phyloP scores from a whole-genome alignment of 1,140 invertebrate species.

The Heliconius himera region DNA sequence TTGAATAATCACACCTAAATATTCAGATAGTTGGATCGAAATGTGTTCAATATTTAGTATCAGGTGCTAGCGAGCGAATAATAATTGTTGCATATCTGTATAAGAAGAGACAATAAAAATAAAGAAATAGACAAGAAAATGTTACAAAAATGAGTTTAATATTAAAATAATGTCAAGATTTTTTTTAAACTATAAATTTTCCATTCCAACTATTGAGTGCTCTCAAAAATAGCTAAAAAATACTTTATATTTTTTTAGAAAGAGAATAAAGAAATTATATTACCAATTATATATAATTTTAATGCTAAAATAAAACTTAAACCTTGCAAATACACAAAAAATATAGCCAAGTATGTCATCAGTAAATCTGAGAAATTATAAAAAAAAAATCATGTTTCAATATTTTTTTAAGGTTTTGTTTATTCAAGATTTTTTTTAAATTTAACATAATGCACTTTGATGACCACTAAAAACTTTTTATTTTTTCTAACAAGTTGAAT shows the following conservation, averaged over 20 bases:
- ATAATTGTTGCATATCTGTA: conserved; percentile 4
- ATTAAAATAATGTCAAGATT: neutral
- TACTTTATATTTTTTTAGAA: neutral
- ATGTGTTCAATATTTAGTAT: conserved; percentile 1
- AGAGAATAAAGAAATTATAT: no score
- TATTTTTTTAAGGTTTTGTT: neutral
- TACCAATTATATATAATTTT: no score
- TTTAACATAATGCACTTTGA: no score
- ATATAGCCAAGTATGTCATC: no score
- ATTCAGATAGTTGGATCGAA: neutral
- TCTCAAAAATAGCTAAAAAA: neutral
- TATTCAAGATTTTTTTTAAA: neutral
- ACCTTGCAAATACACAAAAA: no score
- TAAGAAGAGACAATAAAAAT: conserved; percentile 12
- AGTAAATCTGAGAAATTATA: no score
- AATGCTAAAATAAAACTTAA: no score
- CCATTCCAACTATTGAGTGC: neutral
- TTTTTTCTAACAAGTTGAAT: conserved; percentile 23
- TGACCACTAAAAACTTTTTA: neutral
- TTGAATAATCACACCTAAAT: neutral
- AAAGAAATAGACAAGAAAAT: neutral
- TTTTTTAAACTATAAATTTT: neutral
- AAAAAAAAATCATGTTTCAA: neutral
- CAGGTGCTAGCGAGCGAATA: conserved; percentile 5
- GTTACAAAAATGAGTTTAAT: neutral